Percentiles rank a stretch among this genome's conserved stretches.
These are phyloP conservation scores for Pharmacophagus antenor DNA, from an alignment of 2,888 invertebrate species.

Conservation along the genomic window DNA sequence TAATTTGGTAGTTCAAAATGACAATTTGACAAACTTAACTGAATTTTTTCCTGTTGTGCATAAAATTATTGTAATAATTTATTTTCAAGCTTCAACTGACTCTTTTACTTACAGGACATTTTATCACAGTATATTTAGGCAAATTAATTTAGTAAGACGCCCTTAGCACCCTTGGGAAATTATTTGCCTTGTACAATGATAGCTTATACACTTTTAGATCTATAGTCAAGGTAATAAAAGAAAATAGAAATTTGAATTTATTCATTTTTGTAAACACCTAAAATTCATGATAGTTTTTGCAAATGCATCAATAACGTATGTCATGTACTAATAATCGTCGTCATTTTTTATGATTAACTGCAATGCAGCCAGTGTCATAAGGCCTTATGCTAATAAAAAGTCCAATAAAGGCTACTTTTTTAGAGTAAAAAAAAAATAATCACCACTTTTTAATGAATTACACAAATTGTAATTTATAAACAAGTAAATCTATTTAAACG, in stretches of 20 bases:
- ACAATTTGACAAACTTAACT: background rate
- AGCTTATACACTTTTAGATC: slow-evolving; percentile 2
- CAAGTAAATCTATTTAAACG: too few species aligned
- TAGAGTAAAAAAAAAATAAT: too few species aligned
- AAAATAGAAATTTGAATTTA: background rate
- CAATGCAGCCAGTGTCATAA: too few species aligned
- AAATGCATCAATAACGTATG: too few species aligned
- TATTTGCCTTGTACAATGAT: slow-evolving; percentile 6
- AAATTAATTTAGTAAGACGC: slow-evolving; percentile 70
- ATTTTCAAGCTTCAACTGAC: background rate
- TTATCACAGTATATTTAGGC: slow-evolving; percentile 59
- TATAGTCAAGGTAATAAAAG: background rate
- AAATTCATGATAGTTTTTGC: too few species aligned
- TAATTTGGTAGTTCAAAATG: background rate
- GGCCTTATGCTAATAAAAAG: too few species aligned
- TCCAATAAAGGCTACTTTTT: too few species aligned
- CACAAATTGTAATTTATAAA: too few species aligned
- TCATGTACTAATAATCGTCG: too few species aligned
- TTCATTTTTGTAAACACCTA: too few species aligned
- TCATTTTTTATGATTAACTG: too few species aligned
- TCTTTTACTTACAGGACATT: slow-evolving; percentile 16
- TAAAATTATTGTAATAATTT: slow-evolving; percentile 7
- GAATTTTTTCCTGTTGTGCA: slow-evolving; percentile 1
- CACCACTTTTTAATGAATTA: too few species aligned
- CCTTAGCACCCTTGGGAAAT: slow-evolving; percentile 53